phyloP scores from a whole-genome alignment of 2,797 vertebrate genomes.

The Mus minutoides region DNA sequence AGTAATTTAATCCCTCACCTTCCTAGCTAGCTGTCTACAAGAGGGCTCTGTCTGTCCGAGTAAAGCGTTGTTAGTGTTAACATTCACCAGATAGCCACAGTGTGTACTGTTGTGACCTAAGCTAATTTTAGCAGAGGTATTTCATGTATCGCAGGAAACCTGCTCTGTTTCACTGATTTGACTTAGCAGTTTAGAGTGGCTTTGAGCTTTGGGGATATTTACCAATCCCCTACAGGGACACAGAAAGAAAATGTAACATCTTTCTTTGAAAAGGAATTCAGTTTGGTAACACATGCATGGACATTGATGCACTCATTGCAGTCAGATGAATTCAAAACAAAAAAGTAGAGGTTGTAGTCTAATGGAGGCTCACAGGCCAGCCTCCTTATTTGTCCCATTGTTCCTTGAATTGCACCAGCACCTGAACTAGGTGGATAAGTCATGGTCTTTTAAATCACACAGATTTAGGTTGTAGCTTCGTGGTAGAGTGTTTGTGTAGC shows the following conservation, averaged over 20 bases:
- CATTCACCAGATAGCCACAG: constrained; percentile 83
- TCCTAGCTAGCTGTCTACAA: constrained; percentile 40
- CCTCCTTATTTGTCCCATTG: neutral
- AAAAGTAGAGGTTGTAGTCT: neutral
- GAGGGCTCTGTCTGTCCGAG: constrained; percentile 78
- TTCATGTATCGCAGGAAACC: constrained; percentile 36
- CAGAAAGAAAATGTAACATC: constrained; percentile 21
- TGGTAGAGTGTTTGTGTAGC: neutral
- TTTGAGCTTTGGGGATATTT: neutral
- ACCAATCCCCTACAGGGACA: neutral
- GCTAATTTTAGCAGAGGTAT: constrained; percentile 86
- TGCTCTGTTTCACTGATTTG: neutral
- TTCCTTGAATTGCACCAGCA: neutral
- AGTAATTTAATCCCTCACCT: neutral
- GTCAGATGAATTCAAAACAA: constrained; percentile 3
- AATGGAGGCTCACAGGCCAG: neutral
- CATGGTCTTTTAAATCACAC: neutral
- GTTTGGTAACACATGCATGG: neutral
- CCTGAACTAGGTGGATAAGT: neutral
- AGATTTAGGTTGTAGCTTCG: neutral
- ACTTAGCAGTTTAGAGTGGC: neutral
- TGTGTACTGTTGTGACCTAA: constrained; percentile 71
- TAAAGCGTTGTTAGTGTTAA: constrained; percentile 70
- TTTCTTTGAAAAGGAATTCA: constrained; percentile 16
- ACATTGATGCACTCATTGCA: neutral